These are phyloP conservation scores for Brachymystax lenok DNA, from an alignment of 2,797 vertebrate genomes.

Conservation along the genomic window DNA sequence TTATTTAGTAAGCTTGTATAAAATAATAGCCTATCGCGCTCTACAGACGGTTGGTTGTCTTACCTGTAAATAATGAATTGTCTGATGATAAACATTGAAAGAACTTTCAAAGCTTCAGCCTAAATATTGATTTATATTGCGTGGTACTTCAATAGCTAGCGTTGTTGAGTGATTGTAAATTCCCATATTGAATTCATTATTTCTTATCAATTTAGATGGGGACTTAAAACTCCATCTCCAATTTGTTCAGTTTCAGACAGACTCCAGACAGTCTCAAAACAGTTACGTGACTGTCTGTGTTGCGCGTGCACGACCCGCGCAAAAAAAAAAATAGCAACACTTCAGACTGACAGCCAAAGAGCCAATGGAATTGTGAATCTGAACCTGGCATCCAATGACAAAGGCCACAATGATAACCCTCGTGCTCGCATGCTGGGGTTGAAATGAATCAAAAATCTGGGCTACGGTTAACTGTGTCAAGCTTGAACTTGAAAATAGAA, in stretches of 20 bases:
- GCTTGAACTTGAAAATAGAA: background rate
- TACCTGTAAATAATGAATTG: constrained; percentile 76
- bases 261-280: constrained; percentile 82
- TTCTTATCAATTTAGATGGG: constrained; percentile 54
- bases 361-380: constrained; percentile 60
- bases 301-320: constrained; percentile 78
- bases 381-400: constrained; percentile 59
- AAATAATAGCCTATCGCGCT: constrained; percentile 39
- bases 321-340: constrained; percentile 68
- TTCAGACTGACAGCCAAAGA: constrained; percentile 59
- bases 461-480: background rate
- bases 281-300: constrained; percentile 73
- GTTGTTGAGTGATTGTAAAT: constrained; percentile 42
- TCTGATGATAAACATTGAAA: constrained; percentile 65
- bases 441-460: constrained; percentile 51
- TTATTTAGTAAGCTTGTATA: constrained; percentile 13
- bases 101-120: constrained; percentile 73
- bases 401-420: constrained; percentile 20
- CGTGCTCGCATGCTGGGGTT: constrained; percentile 63
- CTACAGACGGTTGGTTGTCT: constrained; percentile 50
- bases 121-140: constrained; percentile 32
- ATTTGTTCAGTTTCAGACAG: constrained; percentile 83
- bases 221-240: constrained; percentile 74
- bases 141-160: constrained; percentile 42
- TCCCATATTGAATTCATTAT: constrained; percentile 52